Conservation (phyloP, 2,797 vertebrate genomes). For the Labroides dimidiatus region DNA sequence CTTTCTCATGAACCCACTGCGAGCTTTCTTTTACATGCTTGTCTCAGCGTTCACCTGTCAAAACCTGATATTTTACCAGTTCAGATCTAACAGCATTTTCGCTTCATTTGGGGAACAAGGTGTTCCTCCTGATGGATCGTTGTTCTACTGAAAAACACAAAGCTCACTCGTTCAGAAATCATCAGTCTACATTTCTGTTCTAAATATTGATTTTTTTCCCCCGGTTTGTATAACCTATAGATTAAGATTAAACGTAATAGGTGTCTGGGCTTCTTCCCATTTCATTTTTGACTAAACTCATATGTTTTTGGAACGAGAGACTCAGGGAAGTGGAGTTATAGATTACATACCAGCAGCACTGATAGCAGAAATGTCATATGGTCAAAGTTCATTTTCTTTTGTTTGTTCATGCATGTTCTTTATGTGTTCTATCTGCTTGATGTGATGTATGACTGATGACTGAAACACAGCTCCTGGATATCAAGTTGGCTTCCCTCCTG, state of each 20-base stretch:
- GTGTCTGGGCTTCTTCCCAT: background rate
- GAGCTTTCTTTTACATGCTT: background rate
- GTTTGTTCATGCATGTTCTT: constrained; percentile 24
- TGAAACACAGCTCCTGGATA: constrained; percentile 86
- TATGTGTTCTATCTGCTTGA: constrained; percentile 22
- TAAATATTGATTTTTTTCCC: background rate
- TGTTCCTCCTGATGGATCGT: background rate
- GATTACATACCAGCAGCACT: constrained; percentile 34
- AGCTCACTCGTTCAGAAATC: background rate
- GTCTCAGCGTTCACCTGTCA: background rate
- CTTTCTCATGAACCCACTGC: background rate
- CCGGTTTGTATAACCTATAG: background rate
- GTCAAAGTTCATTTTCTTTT: constrained; percentile 70
- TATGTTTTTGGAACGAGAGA: background rate
- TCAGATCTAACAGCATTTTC: background rate
- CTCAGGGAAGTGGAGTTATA: background rate
- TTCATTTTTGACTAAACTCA: background rate
- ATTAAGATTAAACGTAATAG: background rate
- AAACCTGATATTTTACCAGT: background rate
- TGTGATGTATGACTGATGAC: constrained; percentile 19
- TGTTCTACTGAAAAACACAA: background rate
- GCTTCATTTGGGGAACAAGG: background rate
- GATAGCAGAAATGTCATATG: constrained; percentile 45
- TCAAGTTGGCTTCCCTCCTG: constrained; percentile 93
- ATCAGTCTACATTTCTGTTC: background rate